A percentile compares a stretch with the other conserved stretches of the same genome.
Conservation (phyloP, 2,888 invertebrate genomes). For the Lasioglossum malachurum region DNA sequence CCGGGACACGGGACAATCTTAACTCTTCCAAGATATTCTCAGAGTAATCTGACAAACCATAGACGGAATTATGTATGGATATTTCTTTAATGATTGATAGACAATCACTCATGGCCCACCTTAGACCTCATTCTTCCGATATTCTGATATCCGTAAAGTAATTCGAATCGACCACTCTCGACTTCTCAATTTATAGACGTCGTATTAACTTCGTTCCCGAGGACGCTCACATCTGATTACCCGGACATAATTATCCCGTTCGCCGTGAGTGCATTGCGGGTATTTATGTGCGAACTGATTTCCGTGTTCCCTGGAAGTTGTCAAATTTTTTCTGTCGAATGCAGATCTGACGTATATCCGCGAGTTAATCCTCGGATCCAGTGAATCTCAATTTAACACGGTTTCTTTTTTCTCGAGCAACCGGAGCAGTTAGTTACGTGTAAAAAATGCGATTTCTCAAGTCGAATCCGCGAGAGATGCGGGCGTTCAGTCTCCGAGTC, state of each 20-base stretch:
- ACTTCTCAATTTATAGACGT: slow-evolving; percentile 9
- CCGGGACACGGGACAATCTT: slow-evolving; percentile 9
- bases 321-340: background rate
- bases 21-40: slow-evolving; percentile 5
- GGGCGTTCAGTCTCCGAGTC: background rate
- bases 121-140: background rate
- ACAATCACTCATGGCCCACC: background rate
- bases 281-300: background rate
- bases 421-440: background rate
- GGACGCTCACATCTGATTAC: background rate
- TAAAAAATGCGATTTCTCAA: background rate
- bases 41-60: background rate
- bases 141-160: slow-evolving; percentile 3
- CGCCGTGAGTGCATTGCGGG: background rate
- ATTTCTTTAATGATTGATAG: slow-evolving; percentile 11
- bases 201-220: background rate
- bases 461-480: background rate
- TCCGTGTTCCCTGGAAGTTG: background rate
- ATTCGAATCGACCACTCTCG: slow-evolving; percentile 6
- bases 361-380: background rate
- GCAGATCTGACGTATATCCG: background rate
- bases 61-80: slow-evolving; percentile 10
- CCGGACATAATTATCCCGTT: background rate
- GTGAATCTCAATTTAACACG: background rate
- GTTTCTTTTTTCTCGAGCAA: background rate